Percentiles rank a stretch among this genome's conserved stretches.
Evolutionary conservation across 1,140 invertebrate species (phyloP).

Genomic region (Acyrthosiphon pisum): DNA sequence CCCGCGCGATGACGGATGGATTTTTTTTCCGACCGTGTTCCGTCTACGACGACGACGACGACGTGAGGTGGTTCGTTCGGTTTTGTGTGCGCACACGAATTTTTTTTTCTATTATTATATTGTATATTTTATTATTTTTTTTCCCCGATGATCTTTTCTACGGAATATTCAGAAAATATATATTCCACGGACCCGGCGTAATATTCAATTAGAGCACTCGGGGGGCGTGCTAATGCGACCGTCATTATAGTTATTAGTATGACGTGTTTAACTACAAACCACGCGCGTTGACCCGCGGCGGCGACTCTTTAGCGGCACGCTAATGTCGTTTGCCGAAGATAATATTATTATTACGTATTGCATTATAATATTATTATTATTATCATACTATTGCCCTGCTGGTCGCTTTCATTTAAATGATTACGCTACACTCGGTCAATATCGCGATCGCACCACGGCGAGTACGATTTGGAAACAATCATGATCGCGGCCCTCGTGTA

Average conservation of each 20-base stretch:
- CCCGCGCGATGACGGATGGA: conserved; percentile 46
- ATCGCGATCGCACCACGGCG: neutral
- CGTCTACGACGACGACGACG: neutral
- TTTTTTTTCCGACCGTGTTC: conserved; percentile 5
- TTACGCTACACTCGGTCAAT: neutral
- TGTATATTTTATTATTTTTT: conserved; percentile 5
- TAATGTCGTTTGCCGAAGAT: neutral
- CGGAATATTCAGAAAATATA: conserved; percentile 14
- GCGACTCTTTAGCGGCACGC: conserved; percentile 23
- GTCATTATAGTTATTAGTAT: conserved; percentile 25
- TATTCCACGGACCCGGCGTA: neutral
- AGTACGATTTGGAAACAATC: neutral
- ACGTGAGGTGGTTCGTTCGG: neutral
- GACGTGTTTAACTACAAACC: conserved; percentile 18
- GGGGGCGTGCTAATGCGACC: conserved; percentile 31
- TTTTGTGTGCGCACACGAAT: neutral
- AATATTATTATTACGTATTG: neutral
- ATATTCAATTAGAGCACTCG: conserved; percentile 16
- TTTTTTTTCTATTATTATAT: conserved; percentile 6
- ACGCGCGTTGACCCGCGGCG: conserved; percentile 23
- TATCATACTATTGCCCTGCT: neutral
- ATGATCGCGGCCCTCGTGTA: neutral
- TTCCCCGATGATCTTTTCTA: neutral
- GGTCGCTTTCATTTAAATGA: neutral
- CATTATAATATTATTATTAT: too few species aligned